These are phyloP conservation scores for Embiotoca jacksoni DNA, from an alignment of 2,113 vertebrate species.

Conservation along the genomic window DNA sequence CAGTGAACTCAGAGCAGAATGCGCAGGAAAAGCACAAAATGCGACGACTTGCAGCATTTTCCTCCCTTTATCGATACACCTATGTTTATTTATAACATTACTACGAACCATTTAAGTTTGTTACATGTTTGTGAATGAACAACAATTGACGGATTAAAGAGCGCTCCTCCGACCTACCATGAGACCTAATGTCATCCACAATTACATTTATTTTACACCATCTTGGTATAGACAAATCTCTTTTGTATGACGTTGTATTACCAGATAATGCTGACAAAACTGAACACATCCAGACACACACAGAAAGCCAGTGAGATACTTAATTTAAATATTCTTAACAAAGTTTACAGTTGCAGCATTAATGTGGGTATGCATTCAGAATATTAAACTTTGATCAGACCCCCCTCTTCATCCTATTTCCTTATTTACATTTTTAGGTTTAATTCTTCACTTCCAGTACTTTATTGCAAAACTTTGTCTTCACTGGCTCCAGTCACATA, in stretches of 20 bases:
- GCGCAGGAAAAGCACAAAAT: background rate
- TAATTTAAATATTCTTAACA: background rate
- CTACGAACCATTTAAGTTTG: background rate
- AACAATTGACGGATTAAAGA: background rate
- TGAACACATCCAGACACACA: no score
- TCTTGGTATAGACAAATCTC: background rate
- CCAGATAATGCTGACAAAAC: no score
- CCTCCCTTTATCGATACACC: background rate
- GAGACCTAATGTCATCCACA: background rate
- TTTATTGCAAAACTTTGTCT: conserved; percentile 26
- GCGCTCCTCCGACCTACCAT: background rate
- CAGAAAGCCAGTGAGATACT: background rate
- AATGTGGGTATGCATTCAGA: background rate
- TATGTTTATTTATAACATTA: background rate
- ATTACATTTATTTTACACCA: background rate
- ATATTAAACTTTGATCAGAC: background rate
- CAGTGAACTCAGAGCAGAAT: conserved; percentile 8
- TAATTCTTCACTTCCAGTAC: background rate
- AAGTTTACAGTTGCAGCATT: conserved; percentile 10
- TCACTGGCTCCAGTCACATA: conserved; percentile 13
- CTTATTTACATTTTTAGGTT: background rate
- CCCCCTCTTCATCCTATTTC: no score
- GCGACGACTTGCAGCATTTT: background rate
- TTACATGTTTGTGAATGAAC: conserved; percentile 6
- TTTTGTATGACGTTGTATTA: no score